A percentile compares a stretch with the other conserved stretches of the same genome.
Conservation (phyloP, 2,113 vertebrate species). For the Pseudolaguvia tuberculata region DNA sequence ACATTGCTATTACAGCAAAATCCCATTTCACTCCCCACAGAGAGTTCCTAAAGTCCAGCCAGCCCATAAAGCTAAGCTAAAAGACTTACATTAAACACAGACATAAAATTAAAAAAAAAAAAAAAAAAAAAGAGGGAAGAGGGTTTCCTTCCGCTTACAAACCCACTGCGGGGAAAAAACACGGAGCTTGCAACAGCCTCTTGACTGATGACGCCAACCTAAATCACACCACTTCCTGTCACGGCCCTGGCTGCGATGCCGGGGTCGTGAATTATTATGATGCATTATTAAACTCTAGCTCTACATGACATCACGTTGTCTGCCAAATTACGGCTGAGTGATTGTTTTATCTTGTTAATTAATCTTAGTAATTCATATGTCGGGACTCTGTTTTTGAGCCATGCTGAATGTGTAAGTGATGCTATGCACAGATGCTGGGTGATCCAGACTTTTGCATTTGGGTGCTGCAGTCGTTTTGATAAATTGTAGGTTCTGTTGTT, state of each 20-base stretch:
- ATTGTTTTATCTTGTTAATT: constrained; percentile 52
- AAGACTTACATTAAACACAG: constrained; percentile 37
- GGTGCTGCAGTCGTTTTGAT: constrained; percentile 33
- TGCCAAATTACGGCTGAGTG: constrained; percentile 53
- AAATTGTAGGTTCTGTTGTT: constrained; percentile 38
- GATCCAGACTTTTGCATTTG: constrained; percentile 37
- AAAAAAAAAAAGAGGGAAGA: constrained; percentile 25
- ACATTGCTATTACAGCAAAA: constrained; percentile 16
- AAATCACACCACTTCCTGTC: constrained; percentile 53
- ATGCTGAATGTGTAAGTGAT: constrained; percentile 38
- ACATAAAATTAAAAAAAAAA: constrained; percentile 36
- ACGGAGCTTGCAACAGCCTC: constrained; percentile 33
- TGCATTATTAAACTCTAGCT: constrained; percentile 49
- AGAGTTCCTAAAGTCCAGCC: constrained; percentile 40
- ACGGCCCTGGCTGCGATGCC: constrained; percentile 35
- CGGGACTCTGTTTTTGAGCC: constrained; percentile 43
- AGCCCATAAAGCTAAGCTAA: constrained; percentile 47
- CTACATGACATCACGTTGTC: constrained; percentile 52
- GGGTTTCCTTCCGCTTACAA: constrained; percentile 33
- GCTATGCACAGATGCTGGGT: constrained; percentile 43
- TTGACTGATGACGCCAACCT: constrained; percentile 48
- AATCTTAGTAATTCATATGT: constrained; percentile 52
- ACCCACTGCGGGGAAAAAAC: constrained; percentile 40
- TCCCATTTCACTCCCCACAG: constrained; percentile 30
- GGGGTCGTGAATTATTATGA: constrained; percentile 54